Evolutionary conservation across 2,113 vertebrate genomes (phyloP).

Genomic region (Microtus pennsylvanicus): DNA sequence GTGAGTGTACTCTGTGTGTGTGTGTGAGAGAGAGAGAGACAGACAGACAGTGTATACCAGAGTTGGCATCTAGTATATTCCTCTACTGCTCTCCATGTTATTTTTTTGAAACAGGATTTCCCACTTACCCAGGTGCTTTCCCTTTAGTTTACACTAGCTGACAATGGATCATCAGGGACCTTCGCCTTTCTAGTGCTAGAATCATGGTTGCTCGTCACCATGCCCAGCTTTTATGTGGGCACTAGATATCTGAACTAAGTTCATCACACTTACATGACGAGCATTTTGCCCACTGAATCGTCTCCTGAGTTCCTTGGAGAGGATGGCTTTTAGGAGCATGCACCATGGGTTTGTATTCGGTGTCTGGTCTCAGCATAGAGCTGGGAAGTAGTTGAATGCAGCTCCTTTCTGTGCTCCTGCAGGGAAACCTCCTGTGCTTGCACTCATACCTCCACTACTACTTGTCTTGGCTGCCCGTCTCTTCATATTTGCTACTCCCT

Average conservation of each 20-base stretch:
- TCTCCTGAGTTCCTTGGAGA: background rate
- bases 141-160: background rate
- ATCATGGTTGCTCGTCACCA: background rate
- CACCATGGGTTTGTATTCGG: too few relatives aligned
- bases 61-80: background rate
- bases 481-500: rapidly evolving
- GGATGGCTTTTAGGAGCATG: background rate
- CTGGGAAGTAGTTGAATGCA: rapidly evolving
- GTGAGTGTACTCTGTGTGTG: background rate
- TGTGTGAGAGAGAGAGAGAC: background rate
- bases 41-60: too few relatives aligned
- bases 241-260: background rate
- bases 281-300: background rate
- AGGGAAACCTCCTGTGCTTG: background rate
- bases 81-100: background rate
- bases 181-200: background rate
- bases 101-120: background rate
- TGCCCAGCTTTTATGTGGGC: background rate
- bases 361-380: background rate
- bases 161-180: background rate
- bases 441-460: rapidly evolving
- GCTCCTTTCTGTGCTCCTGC: background rate
- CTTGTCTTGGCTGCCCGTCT: rapidly evolving
- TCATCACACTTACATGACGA: too few relatives aligned
- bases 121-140: background rate